Evolutionary conservation across 2,888 invertebrate genomes (phyloP), one percentile per base, ranked within the genome.

Genomic region (Acleris sparsana): DNA sequence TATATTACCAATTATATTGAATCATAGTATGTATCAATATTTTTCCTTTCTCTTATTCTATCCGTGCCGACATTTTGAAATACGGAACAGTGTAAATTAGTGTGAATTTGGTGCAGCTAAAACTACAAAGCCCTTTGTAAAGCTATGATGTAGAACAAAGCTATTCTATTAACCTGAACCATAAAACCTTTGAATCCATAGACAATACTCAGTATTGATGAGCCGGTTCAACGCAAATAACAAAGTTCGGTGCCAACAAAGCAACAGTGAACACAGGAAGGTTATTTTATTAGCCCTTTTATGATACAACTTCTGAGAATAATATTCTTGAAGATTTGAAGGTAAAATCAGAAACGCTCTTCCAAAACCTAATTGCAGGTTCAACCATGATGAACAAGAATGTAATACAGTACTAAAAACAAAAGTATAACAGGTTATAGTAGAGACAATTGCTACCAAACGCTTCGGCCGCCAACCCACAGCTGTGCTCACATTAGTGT

Each of bases 401-500:
- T 13, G 39, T 39, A 39, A 39, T 13, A 39, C 39, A 39, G 5
- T 39, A 13, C 39, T 4, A 43, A 39, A 43, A 55, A 43, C 43
- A 55, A 55, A 55, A 5, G 5, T 1, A 53, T 17, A 7, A 33
- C 39, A 22, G 2, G 17, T 33, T 11, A 29, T 20, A 22, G 46
- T 6, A 46, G 44, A 5, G 13, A 39, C 13, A 43, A 55, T 16
- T 3, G 18, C 48, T 9, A 33, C 70, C 62, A 71, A 75, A 67
- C 70, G 69, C 71, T 78, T 75, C 72, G 72, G 74, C 72, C 69
- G 74, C 77, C 74, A 75, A 73, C 71, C 69, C 69, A 75, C 72
- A 75, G 71, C 75, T 78, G 71, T 72, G 75, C 72, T 74, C 75
- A 68, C 68, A 72, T 69, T 57, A 71, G 72, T 76, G 73, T 77